Percentiles rank a stretch among this genome's conserved stretches.
phyloP scores from a whole-genome alignment of 2,888 invertebrate genomes.

The Agonopterix alstromeriana region DNA sequence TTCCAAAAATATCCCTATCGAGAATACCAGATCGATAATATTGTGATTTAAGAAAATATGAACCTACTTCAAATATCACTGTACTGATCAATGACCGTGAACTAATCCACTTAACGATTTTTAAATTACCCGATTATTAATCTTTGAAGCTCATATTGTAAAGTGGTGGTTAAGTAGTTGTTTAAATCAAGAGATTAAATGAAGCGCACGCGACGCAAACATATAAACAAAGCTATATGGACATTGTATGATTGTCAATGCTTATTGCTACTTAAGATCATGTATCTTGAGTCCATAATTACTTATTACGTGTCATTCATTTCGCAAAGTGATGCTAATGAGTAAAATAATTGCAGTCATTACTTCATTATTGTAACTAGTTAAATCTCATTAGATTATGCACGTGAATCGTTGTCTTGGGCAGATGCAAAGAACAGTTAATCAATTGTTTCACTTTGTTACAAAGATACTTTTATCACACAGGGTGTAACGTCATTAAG shows the following conservation, averaged over 20 bases:
- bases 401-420: neutral
- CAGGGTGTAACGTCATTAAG: too few species aligned
- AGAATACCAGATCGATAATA: too few species aligned
- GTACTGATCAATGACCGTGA: neutral
- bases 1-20: too few species aligned
- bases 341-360: slow-evolving; percentile 14
- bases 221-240: slow-evolving; percentile 35
- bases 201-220: slow-evolving; percentile 35
- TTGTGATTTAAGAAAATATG: too few species aligned
- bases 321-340: slow-evolving; percentile 10
- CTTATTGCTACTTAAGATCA: neutral
- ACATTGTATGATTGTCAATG: slow-evolving; percentile 24
- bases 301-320: neutral
- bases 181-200: slow-evolving; percentile 37
- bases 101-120: slow-evolving; percentile 4
- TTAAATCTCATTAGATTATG: slow-evolving; percentile 1
- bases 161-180: slow-evolving; percentile 31
- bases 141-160: slow-evolving; percentile 3
- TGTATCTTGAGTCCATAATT: neutral
- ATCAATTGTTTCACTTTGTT: too few species aligned
- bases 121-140: slow-evolving; percentile 5
- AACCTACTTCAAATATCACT: too few species aligned
- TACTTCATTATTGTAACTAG: slow-evolving; percentile 14
- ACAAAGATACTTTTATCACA: too few species aligned
- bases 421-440: too few species aligned